Evolutionary conservation across 2,113 vertebrate genomes (phyloP), one percentile per base, ranked within the genome.

Genomic region (Gadus macrocephalus): DNA sequence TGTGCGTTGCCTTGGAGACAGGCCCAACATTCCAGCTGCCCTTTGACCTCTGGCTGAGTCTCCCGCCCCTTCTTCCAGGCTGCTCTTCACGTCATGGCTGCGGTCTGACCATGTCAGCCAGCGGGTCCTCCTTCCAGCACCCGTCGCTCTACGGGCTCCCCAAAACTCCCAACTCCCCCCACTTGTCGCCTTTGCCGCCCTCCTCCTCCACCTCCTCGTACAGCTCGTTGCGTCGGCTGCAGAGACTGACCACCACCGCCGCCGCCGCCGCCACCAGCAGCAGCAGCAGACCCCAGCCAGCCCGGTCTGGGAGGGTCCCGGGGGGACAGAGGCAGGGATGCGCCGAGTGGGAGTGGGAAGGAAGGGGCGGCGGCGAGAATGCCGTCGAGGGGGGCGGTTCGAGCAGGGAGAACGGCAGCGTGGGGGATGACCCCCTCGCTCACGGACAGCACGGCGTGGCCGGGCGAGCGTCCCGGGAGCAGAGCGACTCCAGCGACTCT

Each of bases 171-270:
- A 49, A 49, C 2, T 49, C 42, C 42, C 42, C 42, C 42, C 42
- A 49, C 42, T 49, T 49, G 42, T 49, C 42, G 75, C 85, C 90
- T 62, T 75, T 89, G 78, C 16, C 56, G 11, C 56, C 56, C 38
- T 81, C 73, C 63, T 64, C 63, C 63, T 64, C 63, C 16, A 84
- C 92, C 0, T 82, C 81, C 69, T 86, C 92, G 81, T 95, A 95
- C 87, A 94, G 94, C 86, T 93, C 93, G 19, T 85, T 96, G 68
- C 92, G 91, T 80, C 91, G 87, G 85, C 91, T 96, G 80, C 93
- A 95, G 85, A 94, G 95, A 87, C 86, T 96, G 83, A 95, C 94
- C 85, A 93, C 90, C 86, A 93, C 93, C 93, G 25, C 25, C 25
- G 25, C 25, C 25, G 25, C 25, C 25, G 20, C 20, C 20, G 20